Conservation (phyloP, 2,113 vertebrate species). For the Tinamus guttatus region DNA sequence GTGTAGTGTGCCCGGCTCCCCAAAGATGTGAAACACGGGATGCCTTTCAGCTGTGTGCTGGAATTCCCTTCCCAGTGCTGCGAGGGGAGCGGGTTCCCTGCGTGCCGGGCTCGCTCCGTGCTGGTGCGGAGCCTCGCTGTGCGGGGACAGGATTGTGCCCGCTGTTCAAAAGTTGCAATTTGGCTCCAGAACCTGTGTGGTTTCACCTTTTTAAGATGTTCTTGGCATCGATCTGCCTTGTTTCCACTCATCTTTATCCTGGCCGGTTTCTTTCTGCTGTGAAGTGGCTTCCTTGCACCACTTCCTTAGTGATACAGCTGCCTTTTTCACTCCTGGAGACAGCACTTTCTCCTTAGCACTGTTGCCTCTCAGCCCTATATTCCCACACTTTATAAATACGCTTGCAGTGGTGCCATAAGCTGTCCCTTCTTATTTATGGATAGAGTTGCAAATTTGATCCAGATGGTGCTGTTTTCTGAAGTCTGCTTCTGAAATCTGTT, state of each 20-base stretch:
- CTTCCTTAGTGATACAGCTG: neutral
- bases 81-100: neutral
- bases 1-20: neutral
- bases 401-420: constrained; percentile 42
- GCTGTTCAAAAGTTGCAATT: neutral
- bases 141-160: neutral
- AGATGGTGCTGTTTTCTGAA: constrained; percentile 82
- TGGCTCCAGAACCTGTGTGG: neutral
- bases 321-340: neutral
- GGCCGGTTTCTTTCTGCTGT: neutral
- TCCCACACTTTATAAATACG: constrained; percentile 26
- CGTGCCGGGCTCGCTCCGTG: neutral
- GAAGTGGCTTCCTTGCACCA: neutral
- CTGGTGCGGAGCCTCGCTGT: neutral
- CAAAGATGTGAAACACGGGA: neutral
- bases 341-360: neutral
- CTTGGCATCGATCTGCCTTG: neutral
- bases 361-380: neutral
- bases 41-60: neutral
- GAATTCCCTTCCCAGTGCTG: neutral
- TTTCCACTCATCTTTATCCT: neutral
- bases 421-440: constrained; percentile 59
- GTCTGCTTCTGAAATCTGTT: constrained; percentile 83
- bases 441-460: constrained; percentile 79
- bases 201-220: neutral